A percentile compares a stretch with the other conserved stretches of the same genome.
These are phyloP conservation scores for Encarsia formosa DNA, from an alignment of 2,888 invertebrate species.

Conservation along the genomic window DNA sequence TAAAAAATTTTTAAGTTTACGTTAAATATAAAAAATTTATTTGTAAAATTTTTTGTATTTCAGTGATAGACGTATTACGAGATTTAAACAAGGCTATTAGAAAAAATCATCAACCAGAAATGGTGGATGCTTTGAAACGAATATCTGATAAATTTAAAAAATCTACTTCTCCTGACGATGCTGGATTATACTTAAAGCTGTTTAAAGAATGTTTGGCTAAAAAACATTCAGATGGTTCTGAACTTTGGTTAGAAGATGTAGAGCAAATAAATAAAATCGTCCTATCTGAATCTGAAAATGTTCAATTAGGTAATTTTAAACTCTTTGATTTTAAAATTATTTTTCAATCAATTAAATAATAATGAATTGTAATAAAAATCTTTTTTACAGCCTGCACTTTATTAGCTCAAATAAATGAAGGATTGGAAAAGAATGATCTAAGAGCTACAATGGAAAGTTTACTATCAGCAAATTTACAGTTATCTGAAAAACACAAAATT, in stretches of 20 bases:
- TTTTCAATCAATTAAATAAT: not conserved
- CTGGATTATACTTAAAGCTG: constrained; percentile 55
- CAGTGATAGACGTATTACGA: constrained; percentile 55
- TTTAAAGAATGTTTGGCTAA: constrained; percentile 54
- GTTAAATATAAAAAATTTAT: not conserved
- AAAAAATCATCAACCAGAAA: constrained; percentile 53
- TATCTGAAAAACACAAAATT: constrained; percentile 32
- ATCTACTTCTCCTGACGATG: constrained; percentile 53
- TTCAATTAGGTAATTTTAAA: constrained; percentile 43
- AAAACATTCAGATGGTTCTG: constrained; percentile 54
- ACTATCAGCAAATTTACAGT: constrained; percentile 32
- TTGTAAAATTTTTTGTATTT: constrained; percentile 7
- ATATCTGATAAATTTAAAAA: constrained; percentile 52
- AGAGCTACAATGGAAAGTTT: constrained; percentile 36
- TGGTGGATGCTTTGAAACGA: constrained; percentile 54
- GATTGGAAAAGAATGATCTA: constrained; percentile 35
- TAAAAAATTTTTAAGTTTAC: not conserved
- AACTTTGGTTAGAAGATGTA: constrained; percentile 61
- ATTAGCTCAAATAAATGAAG: constrained; percentile 39
- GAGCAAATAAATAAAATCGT: constrained; percentile 52
- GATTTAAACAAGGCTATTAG: constrained; percentile 60
- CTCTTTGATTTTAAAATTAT: not conserved
- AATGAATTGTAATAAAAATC: not conserved
- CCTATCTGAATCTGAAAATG: constrained; percentile 53
- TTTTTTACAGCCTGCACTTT: constrained; percentile 35